These are phyloP conservation scores for Mastomys natalensis DNA, from an alignment of 2,113 vertebrate species.

Conservation along the genomic window DNA sequence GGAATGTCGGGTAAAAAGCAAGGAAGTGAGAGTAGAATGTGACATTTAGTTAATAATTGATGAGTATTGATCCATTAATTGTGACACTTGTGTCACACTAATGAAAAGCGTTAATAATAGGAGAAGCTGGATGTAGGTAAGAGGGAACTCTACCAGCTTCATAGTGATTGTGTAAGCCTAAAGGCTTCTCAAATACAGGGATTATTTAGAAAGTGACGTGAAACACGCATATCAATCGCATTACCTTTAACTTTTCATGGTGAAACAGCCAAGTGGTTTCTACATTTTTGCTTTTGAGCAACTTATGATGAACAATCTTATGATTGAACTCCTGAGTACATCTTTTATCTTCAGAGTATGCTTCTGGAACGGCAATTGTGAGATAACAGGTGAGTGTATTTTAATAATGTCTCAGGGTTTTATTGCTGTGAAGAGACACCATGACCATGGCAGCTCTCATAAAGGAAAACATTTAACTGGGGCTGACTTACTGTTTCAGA, in stretches of 20 bases:
- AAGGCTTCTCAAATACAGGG: background rate
- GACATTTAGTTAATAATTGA: background rate
- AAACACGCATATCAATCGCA: background rate
- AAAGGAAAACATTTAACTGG: background rate
- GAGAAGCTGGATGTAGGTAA: background rate
- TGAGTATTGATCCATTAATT: background rate
- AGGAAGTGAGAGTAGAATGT: background rate
- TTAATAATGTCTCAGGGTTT: background rate
- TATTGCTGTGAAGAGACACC: background rate
- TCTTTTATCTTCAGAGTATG: background rate
- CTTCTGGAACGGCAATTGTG: background rate
- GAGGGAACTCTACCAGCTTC: background rate
- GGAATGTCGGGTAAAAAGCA: background rate
- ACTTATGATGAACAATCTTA: background rate
- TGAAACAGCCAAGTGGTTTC: constrained; percentile 29
- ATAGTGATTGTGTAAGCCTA: background rate
- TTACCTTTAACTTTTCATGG: constrained; percentile 38
- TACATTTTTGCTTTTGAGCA: constrained; percentile 45
- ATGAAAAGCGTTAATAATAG: background rate
- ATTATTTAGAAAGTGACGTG: background rate
- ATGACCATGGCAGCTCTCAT: background rate
- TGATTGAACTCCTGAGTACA: background rate
- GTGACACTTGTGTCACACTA: background rate
- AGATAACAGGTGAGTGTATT: background rate
- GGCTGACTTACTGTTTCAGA: background rate